Base-by-base conservation (phyloP, 2,113 vertebrate species). In the Porphyrio hochstetteri region DNA sequence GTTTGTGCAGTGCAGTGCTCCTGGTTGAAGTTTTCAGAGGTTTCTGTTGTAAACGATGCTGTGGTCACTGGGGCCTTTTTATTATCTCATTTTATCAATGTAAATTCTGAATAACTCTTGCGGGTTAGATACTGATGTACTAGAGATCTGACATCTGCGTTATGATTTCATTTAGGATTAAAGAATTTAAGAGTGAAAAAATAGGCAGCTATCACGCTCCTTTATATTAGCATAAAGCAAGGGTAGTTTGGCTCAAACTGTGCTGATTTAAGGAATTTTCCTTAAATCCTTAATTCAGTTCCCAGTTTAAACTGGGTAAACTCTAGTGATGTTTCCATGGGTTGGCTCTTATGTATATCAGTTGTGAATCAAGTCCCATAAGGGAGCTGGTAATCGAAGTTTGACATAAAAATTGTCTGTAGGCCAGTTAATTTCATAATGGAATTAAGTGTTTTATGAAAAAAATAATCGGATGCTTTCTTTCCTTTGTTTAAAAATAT, bases 271-370 rank as follows among this genome's bases (percentile, higher is more conserved):
- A 70, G 31, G 46, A 48, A 23, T 23, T 48, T 11, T 25, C 13
- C 20, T 21, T 46, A 33, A 35, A n/a, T 80, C 29, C 48, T 56
- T 53, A 46, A 50, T 53, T 74, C 31, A 50, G 24, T 35, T 33
- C 40, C n/a, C 24, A 21, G 27, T 52, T 81, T 77, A n/a, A 87
- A 17, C 17, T 36, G 16, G 14, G 10, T 29, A 90, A 91, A 65
- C 16, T 31, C 65, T 50, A 42, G 25, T 31, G 31, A 11, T 36
- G 13, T 44, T 71, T 42, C 38, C 7, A 12, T 38, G 36, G 61
- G 23, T 20, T 40, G 23, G 9, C 4, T 12, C 2, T 29, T n/a
- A 9, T 0, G 3, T 10, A 20, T 4, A 3, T 1, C 0, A 5
- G 8, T 55, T 20, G 11, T 46, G 61, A 68, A 64, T 2, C 0